A percentile compares a stretch with the other conserved stretches of the same genome.
phyloP scores from a whole-genome alignment of 2,888 invertebrate species.

The Iselma pallidipennis region DNA sequence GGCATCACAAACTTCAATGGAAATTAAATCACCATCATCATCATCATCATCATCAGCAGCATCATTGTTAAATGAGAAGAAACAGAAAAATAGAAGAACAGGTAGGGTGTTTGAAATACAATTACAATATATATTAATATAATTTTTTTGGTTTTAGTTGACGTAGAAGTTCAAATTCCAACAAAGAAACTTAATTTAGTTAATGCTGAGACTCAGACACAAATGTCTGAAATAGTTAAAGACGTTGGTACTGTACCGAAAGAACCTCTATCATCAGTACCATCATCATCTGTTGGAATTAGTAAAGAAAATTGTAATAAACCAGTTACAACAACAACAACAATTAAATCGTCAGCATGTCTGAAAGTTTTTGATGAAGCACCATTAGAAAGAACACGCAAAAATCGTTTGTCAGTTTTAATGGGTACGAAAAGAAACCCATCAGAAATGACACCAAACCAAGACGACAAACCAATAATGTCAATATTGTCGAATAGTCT shows the following conservation, averaged over 20 bases:
- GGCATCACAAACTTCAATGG: conserved; percentile 12
- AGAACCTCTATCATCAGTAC: conserved; percentile 13
- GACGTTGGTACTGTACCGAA: conserved; percentile 11
- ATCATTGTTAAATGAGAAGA: background rate
- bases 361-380: conserved; percentile 46
- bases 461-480: background rate
- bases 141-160: background rate
- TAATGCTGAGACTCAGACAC: conserved; percentile 48
- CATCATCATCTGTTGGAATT: conserved; percentile 3
- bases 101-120: background rate
- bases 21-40: background rate
- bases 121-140: background rate
- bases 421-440: conserved; percentile 47
- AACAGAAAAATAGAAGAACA: background rate
- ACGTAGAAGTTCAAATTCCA: conserved; percentile 29
- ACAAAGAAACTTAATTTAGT: conserved; percentile 36
- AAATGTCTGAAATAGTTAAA: background rate
- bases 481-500: background rate
- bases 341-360: conserved; percentile 21
- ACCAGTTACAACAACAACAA: conserved; percentile 3
- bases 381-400: conserved; percentile 47
- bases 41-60: background rate
- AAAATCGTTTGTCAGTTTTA: conserved; percentile 48
- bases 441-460: background rate
- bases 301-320: conserved; percentile 10